Evolutionary conservation across 53 echinoderm and acorn worm genomes (phyloP).

Genomic region (Arbacia lixula): DNA sequence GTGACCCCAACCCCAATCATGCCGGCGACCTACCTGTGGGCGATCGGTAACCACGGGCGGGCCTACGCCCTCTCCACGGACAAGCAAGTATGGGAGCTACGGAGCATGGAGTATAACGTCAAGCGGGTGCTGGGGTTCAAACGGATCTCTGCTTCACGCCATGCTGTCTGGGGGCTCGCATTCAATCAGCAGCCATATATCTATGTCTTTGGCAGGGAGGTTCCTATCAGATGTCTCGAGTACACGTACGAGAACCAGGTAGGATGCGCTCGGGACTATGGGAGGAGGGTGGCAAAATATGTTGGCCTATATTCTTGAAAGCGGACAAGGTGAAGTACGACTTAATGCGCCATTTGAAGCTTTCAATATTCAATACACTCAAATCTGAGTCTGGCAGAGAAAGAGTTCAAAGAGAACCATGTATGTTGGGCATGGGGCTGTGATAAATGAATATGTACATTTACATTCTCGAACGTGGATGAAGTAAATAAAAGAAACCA

Average conservation of each 20-base stretch:
- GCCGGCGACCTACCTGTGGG: constrained; percentile 83
- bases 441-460: too few species aligned
- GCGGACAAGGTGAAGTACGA: too few species aligned
- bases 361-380: too few species aligned
- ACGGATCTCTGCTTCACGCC: constrained; percentile 73
- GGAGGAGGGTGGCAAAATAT: too few species aligned
- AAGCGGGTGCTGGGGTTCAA: constrained; percentile 86
- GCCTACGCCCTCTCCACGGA: constrained; percentile 82
- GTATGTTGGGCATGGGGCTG: too few species aligned
- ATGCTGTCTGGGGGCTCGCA: constrained; percentile 85
- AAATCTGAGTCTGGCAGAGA: too few species aligned
- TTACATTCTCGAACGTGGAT: too few species aligned
- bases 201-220: constrained; percentile 85
- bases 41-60: constrained; percentile 81
- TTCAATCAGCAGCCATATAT: constrained; percentile 84
- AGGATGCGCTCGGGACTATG: too few species aligned
- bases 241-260: constrained; percentile 97
- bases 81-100: constrained; percentile 80
- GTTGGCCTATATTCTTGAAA: too few species aligned
- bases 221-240: constrained; percentile 86
- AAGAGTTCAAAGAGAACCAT: too few species aligned
- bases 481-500: too few species aligned
- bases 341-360: too few species aligned
- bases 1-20: constrained; percentile 23
- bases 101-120: constrained; percentile 62